Evolutionary conservation across 1,140 invertebrate genomes (phyloP).

Genomic region (Mamestra configurata): DNA sequence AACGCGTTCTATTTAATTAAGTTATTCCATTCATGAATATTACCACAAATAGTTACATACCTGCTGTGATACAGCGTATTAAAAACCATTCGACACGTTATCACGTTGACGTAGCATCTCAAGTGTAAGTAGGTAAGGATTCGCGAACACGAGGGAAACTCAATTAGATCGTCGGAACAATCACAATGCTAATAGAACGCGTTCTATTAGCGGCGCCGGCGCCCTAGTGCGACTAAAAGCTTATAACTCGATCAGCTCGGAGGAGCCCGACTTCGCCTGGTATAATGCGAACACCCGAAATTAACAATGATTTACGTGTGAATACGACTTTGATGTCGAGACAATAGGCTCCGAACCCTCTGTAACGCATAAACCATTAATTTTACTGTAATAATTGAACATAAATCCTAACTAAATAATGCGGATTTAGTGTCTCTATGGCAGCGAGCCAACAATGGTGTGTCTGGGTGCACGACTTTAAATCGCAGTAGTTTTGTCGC

Average conservation of each 20-base stretch:
- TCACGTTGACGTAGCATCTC: not conserved
- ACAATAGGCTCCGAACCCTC: conserved; percentile 7
- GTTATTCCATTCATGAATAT: too few species aligned
- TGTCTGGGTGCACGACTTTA: not conserved
- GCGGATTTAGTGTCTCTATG: conserved; percentile 17
- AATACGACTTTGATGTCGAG: conserved; percentile 37
- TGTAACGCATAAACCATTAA: not conserved
- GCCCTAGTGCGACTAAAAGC: not conserved
- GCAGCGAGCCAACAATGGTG: conserved; percentile 14
- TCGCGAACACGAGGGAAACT: not conserved
- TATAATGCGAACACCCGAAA: not conserved
- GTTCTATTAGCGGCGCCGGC: too few species aligned
- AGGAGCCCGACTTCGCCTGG: not conserved
- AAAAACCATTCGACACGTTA: not conserved
- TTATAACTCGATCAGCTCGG: conserved; percentile 18
- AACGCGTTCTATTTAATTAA: too few species aligned
- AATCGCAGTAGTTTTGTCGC: not conserved
- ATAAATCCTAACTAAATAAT: conserved; percentile 31
- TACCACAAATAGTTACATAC: too few species aligned
- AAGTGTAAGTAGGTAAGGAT: not conserved
- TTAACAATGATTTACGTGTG: conserved; percentile 42
- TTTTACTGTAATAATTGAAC: conserved; percentile 31
- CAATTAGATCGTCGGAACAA: not conserved
- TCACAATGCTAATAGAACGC: conserved; percentile 17
- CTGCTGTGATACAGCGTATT: not conserved